Base-by-base conservation (phyloP, 2,113 vertebrate species). In the Mixornis gularis region DNA sequence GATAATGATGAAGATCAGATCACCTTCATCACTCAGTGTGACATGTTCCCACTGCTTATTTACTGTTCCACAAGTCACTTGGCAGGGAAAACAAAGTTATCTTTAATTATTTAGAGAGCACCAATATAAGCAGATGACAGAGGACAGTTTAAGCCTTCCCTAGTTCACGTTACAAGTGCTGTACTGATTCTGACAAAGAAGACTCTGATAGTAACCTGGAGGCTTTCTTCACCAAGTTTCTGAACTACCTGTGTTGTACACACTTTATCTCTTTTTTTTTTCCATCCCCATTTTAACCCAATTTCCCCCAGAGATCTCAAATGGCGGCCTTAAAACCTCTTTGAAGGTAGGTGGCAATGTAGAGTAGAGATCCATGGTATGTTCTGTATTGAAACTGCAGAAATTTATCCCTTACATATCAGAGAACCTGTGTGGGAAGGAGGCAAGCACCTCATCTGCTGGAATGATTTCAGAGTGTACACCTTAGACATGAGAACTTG, bases 251-350 rank as follows among this genome's bases (percentile, higher is more conserved):
- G 0, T 11, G 6, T 5, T n/a, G 9, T 1, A 41, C 10, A 20
- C 2, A 5, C 2, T 49, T 36, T 0, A 3, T 24, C 44, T 32
- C 11, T n/a, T n/a, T 11, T 34, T 32, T 17, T 34, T 17, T 29
- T 16, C 10, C 32, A 77, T 16, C 2, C 30, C 32, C 4, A 25
- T 66, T 79, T 49, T 21, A 51, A 58, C 25, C 13, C n/a, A 15
- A 14, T 43, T 66, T 51, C 6, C 49, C 5, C 32, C 38, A 46
- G 16, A 74, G 4, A 58, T 29, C 13, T 63, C 52, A 53, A 48
- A 62, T 43, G 17, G 36, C 15, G 70, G 36, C 15, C 70, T 70
- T 29, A 22, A 4, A 27, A 32, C 4, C 8, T 26, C 36, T 68
- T 15, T 52, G 76, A 82, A 71, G 21, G 24, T 0, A 44, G 13